Percentiles rank a stretch among this genome's conserved stretches.
Evolutionary conservation across 1,140 invertebrate genomes (phyloP).

Genomic region (Drosophila sturtevanti): DNA sequence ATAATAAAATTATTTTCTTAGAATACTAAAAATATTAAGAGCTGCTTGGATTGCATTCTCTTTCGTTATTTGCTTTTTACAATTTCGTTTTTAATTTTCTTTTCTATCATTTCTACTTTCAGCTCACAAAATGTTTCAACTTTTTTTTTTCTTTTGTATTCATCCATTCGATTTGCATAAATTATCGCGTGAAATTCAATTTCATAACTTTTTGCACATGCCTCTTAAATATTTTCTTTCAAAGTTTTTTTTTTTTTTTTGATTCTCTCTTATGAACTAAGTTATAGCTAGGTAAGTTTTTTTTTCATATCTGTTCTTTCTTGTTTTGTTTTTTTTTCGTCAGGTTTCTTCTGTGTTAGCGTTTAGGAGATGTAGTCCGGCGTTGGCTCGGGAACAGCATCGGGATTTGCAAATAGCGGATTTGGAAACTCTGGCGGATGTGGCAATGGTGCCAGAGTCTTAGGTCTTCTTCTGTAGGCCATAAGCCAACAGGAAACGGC

Average conservation of each 20-base stretch:
- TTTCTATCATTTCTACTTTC: slow-evolving; percentile 44
- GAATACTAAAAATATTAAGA: slow-evolving; percentile 38
- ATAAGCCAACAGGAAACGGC: slow-evolving; percentile 97
- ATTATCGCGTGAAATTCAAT: slow-evolving; percentile 51
- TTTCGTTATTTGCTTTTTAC: slow-evolving; percentile 60
- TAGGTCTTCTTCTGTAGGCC: slow-evolving; percentile 93
- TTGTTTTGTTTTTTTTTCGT: slow-evolving; percentile 39
- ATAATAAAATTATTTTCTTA: slow-evolving; percentile 80
- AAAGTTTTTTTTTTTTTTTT: slow-evolving; percentile 16
- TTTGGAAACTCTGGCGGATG: slow-evolving; percentile 98
- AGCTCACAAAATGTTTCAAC: slow-evolving; percentile 63
- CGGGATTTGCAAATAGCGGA: slow-evolving; percentile 94
- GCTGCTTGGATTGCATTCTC: slow-evolving; percentile 24
- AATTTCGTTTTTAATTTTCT: slow-evolving; percentile 35
- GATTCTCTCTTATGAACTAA: slow-evolving; percentile 50
- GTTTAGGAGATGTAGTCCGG: slow-evolving; percentile 82
- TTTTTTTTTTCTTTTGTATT: slow-evolving; percentile 67
- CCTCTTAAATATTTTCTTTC: slow-evolving; percentile 67
- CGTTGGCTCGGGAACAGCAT: slow-evolving; percentile 84
- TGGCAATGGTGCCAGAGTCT: slow-evolving; percentile 93
- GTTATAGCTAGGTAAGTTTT: slow-evolving; percentile 59
- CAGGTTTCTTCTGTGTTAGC: slow-evolving; percentile 45
- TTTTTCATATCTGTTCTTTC: slow-evolving; percentile 20
- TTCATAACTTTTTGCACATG: slow-evolving; percentile 77
- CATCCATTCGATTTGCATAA: slow-evolving; percentile 25